Percentiles rank a stretch among this genome's conserved stretches.
Conservation (phyloP, 2,888 invertebrate genomes). For the Antheraea yamamai region DNA sequence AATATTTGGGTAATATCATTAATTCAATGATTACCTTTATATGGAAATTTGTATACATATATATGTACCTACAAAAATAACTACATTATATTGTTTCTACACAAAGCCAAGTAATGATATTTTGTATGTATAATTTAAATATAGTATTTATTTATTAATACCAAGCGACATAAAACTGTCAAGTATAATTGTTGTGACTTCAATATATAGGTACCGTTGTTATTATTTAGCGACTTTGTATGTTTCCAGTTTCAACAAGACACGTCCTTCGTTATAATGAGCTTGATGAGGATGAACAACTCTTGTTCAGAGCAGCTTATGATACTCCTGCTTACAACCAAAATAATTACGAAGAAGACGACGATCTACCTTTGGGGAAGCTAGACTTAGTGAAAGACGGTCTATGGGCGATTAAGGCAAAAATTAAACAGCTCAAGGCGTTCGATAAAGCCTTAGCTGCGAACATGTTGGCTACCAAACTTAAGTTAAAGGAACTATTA, state of each 20-base stretch:
- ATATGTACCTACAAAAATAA: background rate
- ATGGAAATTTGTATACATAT: too few species aligned
- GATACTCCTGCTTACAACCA: slow-evolving; percentile 64
- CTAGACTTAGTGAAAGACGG: slow-evolving; percentile 70
- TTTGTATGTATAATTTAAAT: background rate
- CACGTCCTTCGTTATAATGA: slow-evolving; percentile 58
- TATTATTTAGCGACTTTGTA: background rate
- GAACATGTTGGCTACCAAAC: slow-evolving; percentile 63
- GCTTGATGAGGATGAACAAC: slow-evolving; percentile 66
- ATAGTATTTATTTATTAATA: background rate
- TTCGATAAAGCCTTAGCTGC: slow-evolving; percentile 70
- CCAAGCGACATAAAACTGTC: background rate
- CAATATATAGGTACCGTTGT: background rate
- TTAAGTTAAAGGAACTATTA: slow-evolving; percentile 65
- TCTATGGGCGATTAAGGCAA: slow-evolving; percentile 69
- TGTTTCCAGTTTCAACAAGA: slow-evolving; percentile 47
- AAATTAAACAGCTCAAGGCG: slow-evolving; percentile 66
- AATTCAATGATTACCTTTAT: too few species aligned
- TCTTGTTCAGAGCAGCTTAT: slow-evolving; percentile 67
- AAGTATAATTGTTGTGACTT: background rate
- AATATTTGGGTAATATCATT: too few species aligned
- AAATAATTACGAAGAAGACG: slow-evolving; percentile 54
- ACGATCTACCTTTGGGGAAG: slow-evolving; percentile 54
- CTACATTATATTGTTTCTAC: background rate
- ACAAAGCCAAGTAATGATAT: background rate